Evolutionary conservation across 2,888 invertebrate species (phyloP), one percentile per base, ranked within the genome.

Genomic region (Odontocolon sp.): DNA sequence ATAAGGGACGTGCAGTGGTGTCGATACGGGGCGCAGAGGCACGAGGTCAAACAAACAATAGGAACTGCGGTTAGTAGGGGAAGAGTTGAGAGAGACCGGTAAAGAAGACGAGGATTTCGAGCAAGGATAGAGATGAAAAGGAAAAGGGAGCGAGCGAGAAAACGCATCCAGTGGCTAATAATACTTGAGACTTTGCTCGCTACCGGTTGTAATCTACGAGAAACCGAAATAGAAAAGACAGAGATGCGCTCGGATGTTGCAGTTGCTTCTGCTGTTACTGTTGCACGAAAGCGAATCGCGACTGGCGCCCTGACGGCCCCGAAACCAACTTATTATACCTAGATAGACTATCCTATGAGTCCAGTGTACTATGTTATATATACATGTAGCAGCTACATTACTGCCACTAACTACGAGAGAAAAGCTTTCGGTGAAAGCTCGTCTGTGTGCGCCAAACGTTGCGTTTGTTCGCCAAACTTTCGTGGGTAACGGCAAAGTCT

Each of bases 201-300:
- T 86, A 84, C 83, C 81, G 80, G 80, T 85, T 87, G 82, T 83
- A 84, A 84, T 84, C 84, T 86, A 87, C 86, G 83, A 78, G 80
- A 83, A 85, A 82, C 84, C 81, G 81, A 87, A 87, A 87, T 87
- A 87, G 86, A 87, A 83, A 81, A 80, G 79, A 57, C 67, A 59
- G 64, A 31, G 79, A 79, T 79, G 76, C 52, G 76, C 52, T 70
- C 40, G 54, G 33, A 28, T 67, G 9, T 8, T 18, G 54, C 42
- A 16, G 66, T 67, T 67, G 54, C 14, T 31, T 31, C 26, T 6
- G 23, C 8, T 18, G 40, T 21, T 50, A 23, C 33, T 50, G 40
- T 21, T 40, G 54, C 16, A 66, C 26, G 28, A 23, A 40, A 28
- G 28, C 38, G 54, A 38, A 33, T 36, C 18, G 50, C 26, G 9